Evolutionary conservation across 2,113 vertebrate genomes (phyloP).

Genomic region (Sigmodon hispidus): DNA sequence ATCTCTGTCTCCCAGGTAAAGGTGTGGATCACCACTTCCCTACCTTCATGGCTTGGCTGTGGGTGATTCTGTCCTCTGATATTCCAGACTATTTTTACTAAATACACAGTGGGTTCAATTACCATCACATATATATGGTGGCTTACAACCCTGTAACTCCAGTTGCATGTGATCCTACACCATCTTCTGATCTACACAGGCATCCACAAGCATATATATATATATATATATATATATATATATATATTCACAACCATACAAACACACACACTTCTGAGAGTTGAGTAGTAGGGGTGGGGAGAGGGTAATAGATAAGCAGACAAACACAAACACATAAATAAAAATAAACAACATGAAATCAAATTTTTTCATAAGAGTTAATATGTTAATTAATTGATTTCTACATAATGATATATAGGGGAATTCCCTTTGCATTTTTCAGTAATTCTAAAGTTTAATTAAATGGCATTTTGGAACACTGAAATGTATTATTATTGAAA

Average conservation of each 20-base stretch:
- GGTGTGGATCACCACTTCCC: too few species aligned
- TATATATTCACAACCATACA: neutral
- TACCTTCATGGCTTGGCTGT: too few species aligned
- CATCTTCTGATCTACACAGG: neutral
- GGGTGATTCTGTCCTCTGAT: too few species aligned
- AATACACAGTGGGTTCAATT: too few species aligned
- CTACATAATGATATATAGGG: neutral
- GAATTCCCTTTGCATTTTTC: slow-evolving; percentile 10
- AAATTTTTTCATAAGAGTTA: neutral
- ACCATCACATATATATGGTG: neutral
- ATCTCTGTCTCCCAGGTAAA: too few species aligned
- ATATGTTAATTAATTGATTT: slow-evolving; percentile 3
- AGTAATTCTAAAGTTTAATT: neutral
- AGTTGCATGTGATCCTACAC: neutral
- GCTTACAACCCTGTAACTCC: neutral
- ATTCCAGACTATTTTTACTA: too few species aligned
- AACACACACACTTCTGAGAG: neutral
- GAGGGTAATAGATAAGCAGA: neutral
- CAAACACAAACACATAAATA: neutral
- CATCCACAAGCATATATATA: neutral
- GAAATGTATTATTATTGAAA: neutral
- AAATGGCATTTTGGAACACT: neutral
- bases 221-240: neutral
- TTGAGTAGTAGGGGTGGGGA: neutral
- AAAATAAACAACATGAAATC: neutral